These are phyloP conservation scores for Montifringilla adamsi DNA, from an alignment of 2,113 vertebrate species.

Conservation along the genomic window DNA sequence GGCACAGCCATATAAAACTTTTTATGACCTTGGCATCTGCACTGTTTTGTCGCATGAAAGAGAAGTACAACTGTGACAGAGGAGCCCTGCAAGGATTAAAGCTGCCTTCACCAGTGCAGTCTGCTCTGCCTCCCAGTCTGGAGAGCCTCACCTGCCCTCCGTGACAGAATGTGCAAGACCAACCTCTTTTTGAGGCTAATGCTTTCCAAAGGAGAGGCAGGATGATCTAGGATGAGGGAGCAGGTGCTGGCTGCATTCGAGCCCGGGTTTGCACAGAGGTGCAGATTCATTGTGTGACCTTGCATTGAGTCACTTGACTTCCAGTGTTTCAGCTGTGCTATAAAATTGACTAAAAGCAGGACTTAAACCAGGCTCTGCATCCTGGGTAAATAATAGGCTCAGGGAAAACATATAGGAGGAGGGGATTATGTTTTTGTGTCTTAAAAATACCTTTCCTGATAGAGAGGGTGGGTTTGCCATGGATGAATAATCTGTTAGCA, in stretches of 20 bases:
- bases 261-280: background rate
- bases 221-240: background rate
- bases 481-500: constrained; percentile 36
- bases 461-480: constrained; percentile 5
- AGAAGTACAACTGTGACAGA: constrained; percentile 36
- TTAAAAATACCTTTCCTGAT: constrained; percentile 35
- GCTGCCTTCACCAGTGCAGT: constrained; percentile 1
- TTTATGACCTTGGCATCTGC: constrained; percentile 66
- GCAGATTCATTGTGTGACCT: constrained; percentile 47
- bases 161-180: background rate
- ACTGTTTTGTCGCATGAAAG: constrained; percentile 43
- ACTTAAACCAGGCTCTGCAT: constrained; percentile 25
- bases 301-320: constrained; percentile 45
- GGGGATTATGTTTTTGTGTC: constrained; percentile 25
- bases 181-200: background rate
- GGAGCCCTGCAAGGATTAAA: background rate
- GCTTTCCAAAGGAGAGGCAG: background rate
- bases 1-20: constrained; percentile 59
- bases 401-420: background rate
- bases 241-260: background rate
- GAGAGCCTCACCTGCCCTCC: background rate
- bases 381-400: constrained; percentile 4
- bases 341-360: constrained; percentile 52
- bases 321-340: background rate
- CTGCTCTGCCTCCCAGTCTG: background rate